These are phyloP conservation scores for Cephalopholis sonnerati DNA, from an alignment of 2,113 vertebrate species.

Conservation along the genomic window DNA sequence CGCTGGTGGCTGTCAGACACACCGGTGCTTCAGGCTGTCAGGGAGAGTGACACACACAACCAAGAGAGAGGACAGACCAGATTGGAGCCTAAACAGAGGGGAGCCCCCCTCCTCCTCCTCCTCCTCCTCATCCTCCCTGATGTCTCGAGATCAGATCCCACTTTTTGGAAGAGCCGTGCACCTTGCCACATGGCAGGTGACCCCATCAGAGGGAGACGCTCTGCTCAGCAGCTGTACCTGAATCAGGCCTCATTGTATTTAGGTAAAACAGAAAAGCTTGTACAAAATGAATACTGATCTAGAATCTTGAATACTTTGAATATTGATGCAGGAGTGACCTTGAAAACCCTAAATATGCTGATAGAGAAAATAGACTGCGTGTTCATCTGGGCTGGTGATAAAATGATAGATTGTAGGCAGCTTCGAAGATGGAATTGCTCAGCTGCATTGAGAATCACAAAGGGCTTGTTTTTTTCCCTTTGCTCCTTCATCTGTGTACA, in stretches of 20 bases:
- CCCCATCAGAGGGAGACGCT: neutral
- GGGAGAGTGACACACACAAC: conserved; percentile 57
- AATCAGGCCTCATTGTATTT: conserved; percentile 30
- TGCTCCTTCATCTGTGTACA: conserved; percentile 62
- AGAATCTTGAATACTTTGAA: conserved; percentile 48
- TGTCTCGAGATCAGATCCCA: conserved; percentile 9
- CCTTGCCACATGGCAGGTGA: neutral
- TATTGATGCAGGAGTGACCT: conserved; percentile 54
- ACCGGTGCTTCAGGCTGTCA: conserved; percentile 39
- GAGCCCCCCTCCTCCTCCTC: neutral
- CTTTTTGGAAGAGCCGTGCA: neutral
- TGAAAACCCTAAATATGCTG: conserved; percentile 63
- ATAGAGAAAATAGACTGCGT: conserved; percentile 65
- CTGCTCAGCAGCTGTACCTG: conserved; percentile 15
- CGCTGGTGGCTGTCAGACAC: conserved; percentile 4
- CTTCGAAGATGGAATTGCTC: conserved; percentile 68
- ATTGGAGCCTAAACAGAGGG: conserved; percentile 27
- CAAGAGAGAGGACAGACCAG: conserved; percentile 16
- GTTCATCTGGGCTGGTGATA: conserved; percentile 61
- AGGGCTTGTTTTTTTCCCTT: conserved; percentile 55
- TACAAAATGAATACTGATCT: conserved; percentile 42
- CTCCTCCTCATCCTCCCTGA: neutral
- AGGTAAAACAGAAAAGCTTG: conserved; percentile 26
- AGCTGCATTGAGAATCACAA: conserved; percentile 57
- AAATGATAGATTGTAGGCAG: conserved; percentile 72